phyloP scores from a whole-genome alignment of 2,113 vertebrate species.

The Oreotrochilus melanogaster region DNA sequence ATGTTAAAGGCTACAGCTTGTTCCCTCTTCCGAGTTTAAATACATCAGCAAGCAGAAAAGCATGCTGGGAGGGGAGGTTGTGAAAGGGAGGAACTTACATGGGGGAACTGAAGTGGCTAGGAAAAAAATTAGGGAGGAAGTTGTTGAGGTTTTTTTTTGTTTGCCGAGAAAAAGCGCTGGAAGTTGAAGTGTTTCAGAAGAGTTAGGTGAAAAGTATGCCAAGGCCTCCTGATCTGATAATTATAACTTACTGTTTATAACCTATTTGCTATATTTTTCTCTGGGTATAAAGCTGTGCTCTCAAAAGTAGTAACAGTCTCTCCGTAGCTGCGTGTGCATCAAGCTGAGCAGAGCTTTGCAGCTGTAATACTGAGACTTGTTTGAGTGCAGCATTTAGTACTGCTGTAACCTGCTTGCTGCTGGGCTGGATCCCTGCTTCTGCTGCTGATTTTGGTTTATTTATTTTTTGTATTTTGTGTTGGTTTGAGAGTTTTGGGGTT shows the following conservation, averaged over 20 bases:
- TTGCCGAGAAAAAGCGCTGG: background rate
- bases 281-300: background rate
- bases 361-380: background rate
- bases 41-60: constrained; percentile 12
- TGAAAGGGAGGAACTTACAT: background rate
- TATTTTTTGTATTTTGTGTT: background rate
- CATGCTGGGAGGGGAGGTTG: background rate
- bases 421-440: background rate
- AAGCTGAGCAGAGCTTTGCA: background rate
- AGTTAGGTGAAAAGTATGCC: background rate
- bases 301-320: background rate
- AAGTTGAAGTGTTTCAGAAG: background rate
- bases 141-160: background rate
- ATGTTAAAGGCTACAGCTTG: background rate
- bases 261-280: background rate
- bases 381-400: background rate
- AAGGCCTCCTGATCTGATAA: background rate
- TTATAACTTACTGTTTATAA: background rate
- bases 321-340: fast-evolving
- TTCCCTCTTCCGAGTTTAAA: constrained; percentile 4
- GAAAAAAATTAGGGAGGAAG: background rate
- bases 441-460: background rate
- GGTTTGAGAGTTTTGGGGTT: too few species aligned
- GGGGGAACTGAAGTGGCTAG: background rate
- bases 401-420: background rate